These are phyloP conservation scores for Palloptera scutellata DNA, from an alignment of 2,888 invertebrate genomes.

Conservation along the genomic window DNA sequence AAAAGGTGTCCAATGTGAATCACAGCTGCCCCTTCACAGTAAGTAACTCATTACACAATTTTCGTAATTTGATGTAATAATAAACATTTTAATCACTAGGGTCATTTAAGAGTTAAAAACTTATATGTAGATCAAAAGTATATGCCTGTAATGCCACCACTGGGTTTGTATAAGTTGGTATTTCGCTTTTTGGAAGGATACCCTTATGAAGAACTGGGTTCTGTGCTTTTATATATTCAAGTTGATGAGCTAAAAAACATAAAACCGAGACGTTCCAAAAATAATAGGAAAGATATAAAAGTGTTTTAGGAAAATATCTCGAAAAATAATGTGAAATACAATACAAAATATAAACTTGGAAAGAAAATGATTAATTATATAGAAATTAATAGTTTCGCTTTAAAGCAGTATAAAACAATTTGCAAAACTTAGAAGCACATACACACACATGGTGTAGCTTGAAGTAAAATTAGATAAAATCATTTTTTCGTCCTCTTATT, in stretches of 20 bases:
- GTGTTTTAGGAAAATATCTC: no score
- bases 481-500: no score
- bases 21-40: slow-evolving; percentile 31
- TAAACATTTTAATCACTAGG: background rate
- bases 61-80: no score
- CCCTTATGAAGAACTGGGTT: slow-evolving; percentile 3
- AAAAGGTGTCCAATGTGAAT: slow-evolving; percentile 30
- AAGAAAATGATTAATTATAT: no score
- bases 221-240: slow-evolving; percentile 17
- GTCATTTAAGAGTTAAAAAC: slow-evolving; percentile 17
- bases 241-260: slow-evolving; percentile 15
- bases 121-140: slow-evolving; percentile 15
- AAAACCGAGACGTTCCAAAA: background rate
- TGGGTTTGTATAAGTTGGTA: slow-evolving; percentile 20
- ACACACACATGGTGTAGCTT: no score
- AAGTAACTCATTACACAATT: background rate
- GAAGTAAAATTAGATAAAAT: no score
- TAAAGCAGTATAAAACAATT: no score
- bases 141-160: slow-evolving; percentile 22
- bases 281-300: no score
- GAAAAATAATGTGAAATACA: no score
- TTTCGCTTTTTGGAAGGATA: slow-evolving; percentile 12
- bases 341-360: no score
- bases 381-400: no score
- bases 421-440: no score